Evolutionary conservation across 2,797 vertebrate species (phyloP).

Genomic region (Molothrus aeneus): DNA sequence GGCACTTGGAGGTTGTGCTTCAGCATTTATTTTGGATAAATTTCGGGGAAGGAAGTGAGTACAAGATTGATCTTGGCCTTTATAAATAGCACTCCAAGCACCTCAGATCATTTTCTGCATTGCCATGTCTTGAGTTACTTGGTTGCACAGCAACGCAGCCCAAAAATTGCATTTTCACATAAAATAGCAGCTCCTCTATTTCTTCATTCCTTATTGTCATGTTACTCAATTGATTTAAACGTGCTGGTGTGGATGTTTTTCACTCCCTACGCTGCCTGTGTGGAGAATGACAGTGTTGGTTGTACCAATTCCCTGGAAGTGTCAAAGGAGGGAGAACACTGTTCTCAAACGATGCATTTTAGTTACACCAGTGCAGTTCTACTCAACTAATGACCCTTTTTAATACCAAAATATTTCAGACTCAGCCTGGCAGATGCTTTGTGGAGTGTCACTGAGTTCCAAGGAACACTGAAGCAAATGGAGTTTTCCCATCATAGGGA

Average conservation of each 20-base stretch:
- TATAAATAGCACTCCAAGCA: background rate
- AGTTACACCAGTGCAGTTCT: background rate
- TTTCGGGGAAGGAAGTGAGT: background rate
- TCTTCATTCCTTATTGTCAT: background rate
- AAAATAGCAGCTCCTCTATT: background rate
- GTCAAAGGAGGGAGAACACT: background rate
- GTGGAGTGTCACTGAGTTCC: background rate
- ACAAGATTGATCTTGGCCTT: background rate
- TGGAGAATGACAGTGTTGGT: background rate
- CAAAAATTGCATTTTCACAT: background rate
- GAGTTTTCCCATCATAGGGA: background rate
- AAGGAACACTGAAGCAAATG: background rate
- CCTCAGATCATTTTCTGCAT: background rate
- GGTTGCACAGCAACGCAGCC: background rate
- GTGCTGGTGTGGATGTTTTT: background rate
- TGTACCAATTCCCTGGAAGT: background rate
- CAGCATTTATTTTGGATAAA: slow-evolving; percentile 9
- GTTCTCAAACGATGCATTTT: background rate
- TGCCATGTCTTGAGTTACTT: background rate
- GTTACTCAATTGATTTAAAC: background rate
- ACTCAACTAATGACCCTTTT: background rate
- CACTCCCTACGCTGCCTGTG: background rate
- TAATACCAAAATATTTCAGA: background rate
- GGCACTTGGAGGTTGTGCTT: background rate
- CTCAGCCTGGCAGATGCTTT: background rate